These are phyloP conservation scores for Dendrocincla tyrannina DNA, from an alignment of 2,797 vertebrate species.

Conservation along the genomic window DNA sequence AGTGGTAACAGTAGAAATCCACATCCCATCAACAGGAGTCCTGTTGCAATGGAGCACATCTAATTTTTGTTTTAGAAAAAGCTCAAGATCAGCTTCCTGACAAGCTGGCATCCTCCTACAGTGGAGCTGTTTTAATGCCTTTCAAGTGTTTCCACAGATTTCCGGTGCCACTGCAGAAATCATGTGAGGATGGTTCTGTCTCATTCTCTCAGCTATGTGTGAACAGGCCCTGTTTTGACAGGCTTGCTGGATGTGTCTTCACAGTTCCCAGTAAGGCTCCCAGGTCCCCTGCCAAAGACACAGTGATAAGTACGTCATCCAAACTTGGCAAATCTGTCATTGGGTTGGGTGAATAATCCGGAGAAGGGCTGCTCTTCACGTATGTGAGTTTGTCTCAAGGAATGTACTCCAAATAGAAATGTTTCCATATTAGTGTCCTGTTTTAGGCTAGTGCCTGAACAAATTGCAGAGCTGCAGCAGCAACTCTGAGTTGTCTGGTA, in stretches of 20 bases:
- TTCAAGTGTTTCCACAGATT: background rate
- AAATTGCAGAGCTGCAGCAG: background rate
- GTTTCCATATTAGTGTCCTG: background rate
- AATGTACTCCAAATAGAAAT: background rate
- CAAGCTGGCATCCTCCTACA: conserved; percentile 9
- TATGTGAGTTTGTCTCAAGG: background rate
- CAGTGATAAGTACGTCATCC: conserved; percentile 31
- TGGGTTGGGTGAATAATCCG: background rate
- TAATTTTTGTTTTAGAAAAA: background rate
- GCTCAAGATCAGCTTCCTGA: background rate
- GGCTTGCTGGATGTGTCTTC: conserved; percentile 28
- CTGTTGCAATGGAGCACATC: background rate
- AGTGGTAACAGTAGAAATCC: background rate
- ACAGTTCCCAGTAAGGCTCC: conserved; percentile 48
- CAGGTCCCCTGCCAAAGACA: conserved; percentile 42
- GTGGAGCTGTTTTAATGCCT: background rate
- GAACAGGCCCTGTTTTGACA: conserved; percentile 60
- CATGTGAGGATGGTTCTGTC: conserved; percentile 43
- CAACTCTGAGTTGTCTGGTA: background rate
- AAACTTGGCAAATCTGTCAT: background rate
- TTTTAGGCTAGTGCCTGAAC: background rate
- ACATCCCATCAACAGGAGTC: background rate
- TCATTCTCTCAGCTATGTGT: conserved; percentile 10
- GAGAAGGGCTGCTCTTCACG: background rate
- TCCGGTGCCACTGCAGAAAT: conserved; percentile 8